Base-by-base conservation (phyloP, 2,113 vertebrate genomes). In the Halichoeres trimaculatus region DNA sequence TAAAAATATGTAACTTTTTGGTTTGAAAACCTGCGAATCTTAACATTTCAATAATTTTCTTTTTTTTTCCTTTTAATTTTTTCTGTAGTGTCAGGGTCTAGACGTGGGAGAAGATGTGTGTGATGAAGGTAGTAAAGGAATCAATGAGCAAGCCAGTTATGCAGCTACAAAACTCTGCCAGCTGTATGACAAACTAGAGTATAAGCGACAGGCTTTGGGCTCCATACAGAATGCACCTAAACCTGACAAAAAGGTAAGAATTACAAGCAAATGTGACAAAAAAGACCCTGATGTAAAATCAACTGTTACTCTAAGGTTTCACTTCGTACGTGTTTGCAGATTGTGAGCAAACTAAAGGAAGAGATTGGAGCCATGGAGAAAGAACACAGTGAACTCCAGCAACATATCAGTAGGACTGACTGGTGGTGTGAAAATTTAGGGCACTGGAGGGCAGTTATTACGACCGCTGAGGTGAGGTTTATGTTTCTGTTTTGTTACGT, bases 381-480 rank as follows among this genome's bases (percentile, higher is more conserved):
- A 83, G 98, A 99, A 76, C 95, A 97, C 84, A 91, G 81, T 20
- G 97, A 99, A 67, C 96, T 99, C 12, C 96, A 98, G 90, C 86
- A 96, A 53, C 98, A 99, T 78, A 96, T 99, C 89, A 95, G 91
- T 2, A 94, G 97, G 68, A 99, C 98, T 0, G 98, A 99, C 68
- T 97, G 96, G 95, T 99, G 98, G 98, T 99, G 97, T 87, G 98
- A 99, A 83, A 97, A 99, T 78, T 92, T 99, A 10, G 97, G 98
- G 19, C 90, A 95, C 87, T 99, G 98, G 98, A 96, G 94, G 88
- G 98, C 97, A 2, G 80, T 91, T 16, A 96, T 99, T 55, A 93
- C 93, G 61, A 90, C 91, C 22, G 94, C 95, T 3, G 97, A 99
- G 95, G 98, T 99, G 81, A 67, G 20, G 16, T 38, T 35, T 19